Evolutionary conservation across 2,888 invertebrate genomes (phyloP).

Genomic region (Heteromyza rotundicornis): DNA sequence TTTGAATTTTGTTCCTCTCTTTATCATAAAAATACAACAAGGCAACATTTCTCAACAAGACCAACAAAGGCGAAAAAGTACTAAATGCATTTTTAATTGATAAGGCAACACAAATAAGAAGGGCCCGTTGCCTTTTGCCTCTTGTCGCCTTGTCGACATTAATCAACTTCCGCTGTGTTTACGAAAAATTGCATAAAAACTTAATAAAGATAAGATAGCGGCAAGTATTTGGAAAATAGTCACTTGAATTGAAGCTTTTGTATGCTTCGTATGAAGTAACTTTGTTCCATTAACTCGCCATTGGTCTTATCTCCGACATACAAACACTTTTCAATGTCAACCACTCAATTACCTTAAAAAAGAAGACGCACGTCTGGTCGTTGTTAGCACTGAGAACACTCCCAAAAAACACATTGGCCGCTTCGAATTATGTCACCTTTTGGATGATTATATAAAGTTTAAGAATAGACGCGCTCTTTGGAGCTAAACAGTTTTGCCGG

Average conservation of each 20-base stretch:
- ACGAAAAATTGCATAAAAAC: not conserved
- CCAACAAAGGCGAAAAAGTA: not conserved
- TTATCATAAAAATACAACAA: not conserved
- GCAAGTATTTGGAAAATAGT: no score
- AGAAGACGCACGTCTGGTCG: no score
- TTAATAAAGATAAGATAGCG: no score
- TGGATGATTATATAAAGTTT: no score
- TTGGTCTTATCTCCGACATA: not conserved
- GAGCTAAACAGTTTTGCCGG: no score
- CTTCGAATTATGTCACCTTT: no score
- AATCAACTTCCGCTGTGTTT: not conserved
- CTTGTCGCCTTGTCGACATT: not conserved
- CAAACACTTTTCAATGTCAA: not conserved
- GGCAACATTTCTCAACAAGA: not conserved
- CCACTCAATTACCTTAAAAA: constrained; percentile 1
- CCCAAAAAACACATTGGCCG: not conserved
- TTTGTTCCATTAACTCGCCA: no score
- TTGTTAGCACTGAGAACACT: not conserved
- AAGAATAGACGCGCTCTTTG: no score
- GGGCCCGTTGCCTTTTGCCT: not conserved
- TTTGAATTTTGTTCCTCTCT: not conserved
- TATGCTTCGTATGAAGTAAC: no score
- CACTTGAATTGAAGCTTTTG: no score
- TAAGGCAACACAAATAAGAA: not conserved
- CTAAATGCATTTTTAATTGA: constrained; percentile 7